Evolutionary conservation across 2,888 invertebrate species (phyloP).

Genomic region (Synergus gifuensis): DNA sequence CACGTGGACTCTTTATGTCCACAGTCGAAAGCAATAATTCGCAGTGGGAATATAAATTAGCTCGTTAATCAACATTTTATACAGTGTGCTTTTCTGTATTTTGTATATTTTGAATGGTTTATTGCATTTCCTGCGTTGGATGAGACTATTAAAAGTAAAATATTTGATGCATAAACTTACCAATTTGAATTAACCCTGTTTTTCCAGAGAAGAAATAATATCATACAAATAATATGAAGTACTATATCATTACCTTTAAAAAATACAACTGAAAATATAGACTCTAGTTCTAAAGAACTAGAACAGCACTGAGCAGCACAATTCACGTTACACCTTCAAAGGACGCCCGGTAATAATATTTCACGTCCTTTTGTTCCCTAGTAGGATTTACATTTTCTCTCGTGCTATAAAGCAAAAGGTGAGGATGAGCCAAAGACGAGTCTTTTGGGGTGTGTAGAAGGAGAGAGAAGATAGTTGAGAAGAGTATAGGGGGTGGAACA

Average conservation of each 20-base stretch:
- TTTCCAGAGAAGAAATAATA: neutral
- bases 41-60: too few relatives aligned
- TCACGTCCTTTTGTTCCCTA: constrained; percentile 29
- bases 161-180: too few relatives aligned
- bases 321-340: constrained; percentile 21
- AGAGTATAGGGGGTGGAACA: neutral
- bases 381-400: constrained; percentile 20
- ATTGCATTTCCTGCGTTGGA: too few relatives aligned
- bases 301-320: neutral
- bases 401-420: constrained; percentile 19
- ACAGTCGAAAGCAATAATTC: too few relatives aligned
- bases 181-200: neutral
- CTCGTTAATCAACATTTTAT: too few relatives aligned
- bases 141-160: too few relatives aligned
- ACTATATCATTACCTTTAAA: neutral
- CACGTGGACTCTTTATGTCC: too few relatives aligned
- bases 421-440: constrained; percentile 6
- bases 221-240: neutral
- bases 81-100: too few relatives aligned
- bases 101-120: too few relatives aligned
- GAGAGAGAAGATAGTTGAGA: neutral
- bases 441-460: constrained; percentile 8
- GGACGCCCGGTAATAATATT: constrained; percentile 10
- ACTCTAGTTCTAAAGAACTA: neutral
- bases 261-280: neutral